These are phyloP conservation scores for Armadillidium nasatum DNA, from an alignment of 1,140 invertebrate species.

Conservation along the genomic window DNA sequence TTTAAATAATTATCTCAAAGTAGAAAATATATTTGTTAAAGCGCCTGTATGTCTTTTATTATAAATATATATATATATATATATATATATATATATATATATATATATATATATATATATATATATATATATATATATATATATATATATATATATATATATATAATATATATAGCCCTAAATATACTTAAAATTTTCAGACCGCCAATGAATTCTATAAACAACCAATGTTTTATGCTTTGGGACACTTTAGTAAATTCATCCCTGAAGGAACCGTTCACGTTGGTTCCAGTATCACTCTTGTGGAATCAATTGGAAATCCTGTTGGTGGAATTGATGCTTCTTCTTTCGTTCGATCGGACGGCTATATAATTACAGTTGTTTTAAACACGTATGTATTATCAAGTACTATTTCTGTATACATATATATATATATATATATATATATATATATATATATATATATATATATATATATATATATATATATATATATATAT, in stretches of 20 bases:
- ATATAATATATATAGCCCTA: neutral
- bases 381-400: neutral
- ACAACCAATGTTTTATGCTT: constrained; percentile 13
- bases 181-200: neutral
- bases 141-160: no score
- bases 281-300: no score
- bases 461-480: constrained; percentile 19
- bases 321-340: neutral
- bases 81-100: no score
- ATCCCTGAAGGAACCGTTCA: neutral
- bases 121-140: no score
- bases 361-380: constrained; percentile 4
- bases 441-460: constrained; percentile 18
- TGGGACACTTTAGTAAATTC: constrained; percentile 23
- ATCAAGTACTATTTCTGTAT: neutral
- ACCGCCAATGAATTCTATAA: constrained; percentile 23
- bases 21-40: no score
- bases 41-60: no score
- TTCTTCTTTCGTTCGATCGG: neutral
- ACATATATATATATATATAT: constrained; percentile 12
- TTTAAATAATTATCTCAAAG: no score
- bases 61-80: no score
- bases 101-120: no score
- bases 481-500: constrained; percentile 6
- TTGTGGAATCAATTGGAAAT: neutral